Evolutionary conservation across 1,140 invertebrate species (phyloP), one percentile per base, ranked within the genome.

Genomic region (Drepana arcuata): DNA sequence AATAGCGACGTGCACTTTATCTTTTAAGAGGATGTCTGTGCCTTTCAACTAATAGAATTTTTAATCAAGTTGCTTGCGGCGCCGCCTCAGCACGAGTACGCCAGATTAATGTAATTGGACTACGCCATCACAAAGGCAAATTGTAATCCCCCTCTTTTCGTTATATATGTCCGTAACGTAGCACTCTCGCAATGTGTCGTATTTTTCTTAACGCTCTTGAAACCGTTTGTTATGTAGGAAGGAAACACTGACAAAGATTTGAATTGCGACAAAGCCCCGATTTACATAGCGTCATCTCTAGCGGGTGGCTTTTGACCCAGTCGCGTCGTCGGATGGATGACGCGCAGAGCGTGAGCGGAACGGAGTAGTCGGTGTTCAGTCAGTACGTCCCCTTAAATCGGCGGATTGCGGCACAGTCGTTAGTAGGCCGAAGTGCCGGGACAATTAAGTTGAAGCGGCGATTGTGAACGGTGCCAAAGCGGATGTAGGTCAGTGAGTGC

Each of bases 41-140:
- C 69, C 64, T 75, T 75, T 75, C 59, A 75, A 77, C 72, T 80
- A 80, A 80, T 80, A 80, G 75, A 80, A 78, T 77, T 77, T 77
- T 80, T 77, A 80, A 80, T 80, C 72, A 77, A 72, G 71, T 80
- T 64, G 61, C 50, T 68, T 66, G 64, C 63, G 61, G 41, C 59
- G 58, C 48, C 59, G 61, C 59, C 53, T 47, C 61, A 60, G 55
- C 53, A 66, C 70, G 62, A 68, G 64, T 54, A 59, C 67, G 63
- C 65, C 67, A 65, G 71, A 80, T 77, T 80, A 80, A 80, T 80
- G 75, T 78, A 80, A 80, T 80, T 80, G 69, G 71, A 77, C 68
- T 59, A 66, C 62, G 71, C 69, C 62, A 63, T 80, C 72, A 78
- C 73, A 80, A 80, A 80, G 71, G 73, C 75, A 78, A 80, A 80